These are phyloP conservation scores for Noctua janthe DNA, from an alignment of 2,888 invertebrate species.

Conservation along the genomic window DNA sequence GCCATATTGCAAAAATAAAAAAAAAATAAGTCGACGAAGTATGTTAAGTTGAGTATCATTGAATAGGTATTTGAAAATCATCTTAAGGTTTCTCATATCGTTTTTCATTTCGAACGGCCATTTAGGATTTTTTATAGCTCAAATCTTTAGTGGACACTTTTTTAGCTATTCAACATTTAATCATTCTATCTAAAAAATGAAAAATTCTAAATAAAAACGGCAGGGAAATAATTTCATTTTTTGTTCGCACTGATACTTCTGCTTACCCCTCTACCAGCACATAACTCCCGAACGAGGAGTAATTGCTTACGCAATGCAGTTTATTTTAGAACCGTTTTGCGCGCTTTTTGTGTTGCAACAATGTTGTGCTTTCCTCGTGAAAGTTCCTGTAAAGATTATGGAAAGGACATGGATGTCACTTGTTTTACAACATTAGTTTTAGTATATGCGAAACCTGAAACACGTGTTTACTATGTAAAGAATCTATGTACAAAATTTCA, in stretches of 20 bases:
- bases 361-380: slow-evolving; percentile 35
- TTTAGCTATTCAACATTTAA: background rate
- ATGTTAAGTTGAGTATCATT: too few relatives aligned
- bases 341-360: slow-evolving; percentile 40
- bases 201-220: background rate
- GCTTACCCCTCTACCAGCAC: accelerated
- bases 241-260: slow-evolving; percentile 39
- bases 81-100: too few relatives aligned
- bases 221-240: background rate
- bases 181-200: background rate
- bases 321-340: slow-evolving; percentile 54
- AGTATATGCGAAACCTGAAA: too few relatives aligned
- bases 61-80: too few relatives aligned
- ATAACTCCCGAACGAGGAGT: slow-evolving; percentile 25
- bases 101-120: too few relatives aligned
- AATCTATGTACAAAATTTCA: too few relatives aligned
- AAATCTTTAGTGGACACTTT: background rate
- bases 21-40: too few relatives aligned
- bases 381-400: background rate
- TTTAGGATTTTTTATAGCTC: too few relatives aligned
- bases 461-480: too few relatives aligned
- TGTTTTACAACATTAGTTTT: too few relatives aligned
- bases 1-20: too few relatives aligned
- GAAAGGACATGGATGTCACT: background rate
- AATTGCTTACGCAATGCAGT: slow-evolving; percentile 64